phyloP scores from a whole-genome alignment of 2,888 invertebrate species.

The Lochmaea capreae region DNA sequence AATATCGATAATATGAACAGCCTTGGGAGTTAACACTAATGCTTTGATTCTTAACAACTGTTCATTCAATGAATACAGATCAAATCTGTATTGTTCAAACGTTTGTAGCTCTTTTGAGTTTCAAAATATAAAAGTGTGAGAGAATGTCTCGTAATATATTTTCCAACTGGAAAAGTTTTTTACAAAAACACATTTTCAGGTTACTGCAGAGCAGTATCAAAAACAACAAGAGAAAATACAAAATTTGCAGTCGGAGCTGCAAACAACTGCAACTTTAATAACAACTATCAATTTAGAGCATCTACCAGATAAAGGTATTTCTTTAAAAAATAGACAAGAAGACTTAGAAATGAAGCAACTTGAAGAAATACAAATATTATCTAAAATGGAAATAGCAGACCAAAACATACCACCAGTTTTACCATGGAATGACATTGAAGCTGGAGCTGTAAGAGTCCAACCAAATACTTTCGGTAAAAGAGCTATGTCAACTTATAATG shows the following conservation, averaged over 20 bases:
- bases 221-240: slow-evolving; percentile 39
- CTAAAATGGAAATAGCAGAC: slow-evolving; percentile 66
- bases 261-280: slow-evolving; percentile 46
- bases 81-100: no score
- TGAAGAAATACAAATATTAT: slow-evolving; percentile 67
- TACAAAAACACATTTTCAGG: slow-evolving; percentile 26
- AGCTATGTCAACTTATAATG: slow-evolving; percentile 77
- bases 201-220: slow-evolving; percentile 30
- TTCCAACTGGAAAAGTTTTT: background rate
- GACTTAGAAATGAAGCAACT: slow-evolving; percentile 66
- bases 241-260: slow-evolving; percentile 42
- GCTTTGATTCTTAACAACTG: no score
- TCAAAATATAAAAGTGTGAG: no score
- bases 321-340: slow-evolving; percentile 67
- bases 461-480: slow-evolving; percentile 71
- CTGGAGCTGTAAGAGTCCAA: slow-evolving; percentile 68
- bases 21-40: no score
- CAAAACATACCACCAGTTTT: slow-evolving; percentile 51
- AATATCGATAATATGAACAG: no score
- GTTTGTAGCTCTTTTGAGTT: no score
- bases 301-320: slow-evolving; percentile 75
- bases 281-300: slow-evolving; percentile 57
- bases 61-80: no score
- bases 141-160: no score
- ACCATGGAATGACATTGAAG: slow-evolving; percentile 70